phyloP scores from a whole-genome alignment of 2,888 invertebrate species.

The Synanthedon vespiformis region DNA sequence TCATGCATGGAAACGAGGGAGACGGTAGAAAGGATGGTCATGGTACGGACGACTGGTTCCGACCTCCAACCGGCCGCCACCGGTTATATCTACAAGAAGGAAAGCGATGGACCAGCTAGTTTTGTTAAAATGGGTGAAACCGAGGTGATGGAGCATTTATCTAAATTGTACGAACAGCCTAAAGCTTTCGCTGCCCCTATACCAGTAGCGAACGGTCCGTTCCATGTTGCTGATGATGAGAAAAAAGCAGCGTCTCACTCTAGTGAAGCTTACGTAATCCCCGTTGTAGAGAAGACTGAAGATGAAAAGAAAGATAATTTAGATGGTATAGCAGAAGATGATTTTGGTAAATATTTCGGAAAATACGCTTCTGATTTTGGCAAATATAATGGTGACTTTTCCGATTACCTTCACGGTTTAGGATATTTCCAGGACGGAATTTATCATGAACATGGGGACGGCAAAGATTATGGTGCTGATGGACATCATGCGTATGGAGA shows the following conservation, averaged over 20 bases:
- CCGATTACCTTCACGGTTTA: constrained; percentile 42
- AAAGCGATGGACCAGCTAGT: constrained; percentile 54
- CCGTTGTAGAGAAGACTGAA: constrained; percentile 44
- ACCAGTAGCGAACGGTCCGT: constrained; percentile 31
- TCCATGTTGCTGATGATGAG: constrained; percentile 32
- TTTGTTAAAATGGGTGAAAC: constrained; percentile 58
- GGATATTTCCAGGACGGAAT: constrained; percentile 34
- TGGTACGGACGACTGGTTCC: constrained; percentile 67
- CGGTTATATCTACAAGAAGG: constrained; percentile 68
- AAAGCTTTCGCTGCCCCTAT: constrained; percentile 40
- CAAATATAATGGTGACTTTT: constrained; percentile 39
- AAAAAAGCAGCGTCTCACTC: constrained; percentile 33
- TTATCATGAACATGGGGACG: constrained; percentile 40
- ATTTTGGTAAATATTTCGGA: constrained; percentile 39
- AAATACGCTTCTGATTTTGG: constrained; percentile 37
- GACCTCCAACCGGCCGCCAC: constrained; percentile 72
- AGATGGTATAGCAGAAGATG: constrained; percentile 42
- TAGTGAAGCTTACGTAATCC: constrained; percentile 36
- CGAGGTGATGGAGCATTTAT: constrained; percentile 53
- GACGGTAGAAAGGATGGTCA: constrained; percentile 64
- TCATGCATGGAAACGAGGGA: constrained; percentile 58
- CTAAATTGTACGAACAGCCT: constrained; percentile 42
- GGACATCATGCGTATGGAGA: constrained; percentile 60
- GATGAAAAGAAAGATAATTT: constrained; percentile 18
- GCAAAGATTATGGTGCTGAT: constrained; percentile 47